Base-by-base conservation (phyloP, 2,113 vertebrate genomes). In the Zosterops borbonicus region DNA sequence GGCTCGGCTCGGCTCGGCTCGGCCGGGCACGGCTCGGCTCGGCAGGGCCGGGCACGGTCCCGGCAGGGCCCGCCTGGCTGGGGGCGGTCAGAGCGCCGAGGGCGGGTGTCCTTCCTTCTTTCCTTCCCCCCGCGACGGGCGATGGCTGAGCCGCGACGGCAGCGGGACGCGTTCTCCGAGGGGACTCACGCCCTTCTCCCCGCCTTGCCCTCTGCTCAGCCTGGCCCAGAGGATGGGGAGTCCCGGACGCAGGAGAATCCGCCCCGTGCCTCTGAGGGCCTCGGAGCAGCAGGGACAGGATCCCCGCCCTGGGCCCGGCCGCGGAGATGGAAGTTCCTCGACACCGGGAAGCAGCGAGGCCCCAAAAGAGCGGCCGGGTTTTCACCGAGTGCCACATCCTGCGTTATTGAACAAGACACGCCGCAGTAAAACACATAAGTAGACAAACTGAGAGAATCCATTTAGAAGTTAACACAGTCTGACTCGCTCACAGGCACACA, bases 391-490 rank as follows among this genome's bases (percentile, higher is more conserved):
- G 77, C 92, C 93, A 75, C 87, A 81, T 92, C 89, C 94, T 52
- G 89, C 65, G 85, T 80, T 94, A 94, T 83, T 89, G 92, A 94
- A 87, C 92, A 92, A 87, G 90, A 71, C 82, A 68, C 23, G 21
- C 84, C 27, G 87, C 78, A 88, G 71, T 88, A 87, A 94, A 94
- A 94, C 70, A 68, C 91, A 89, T 73, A 86, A 93, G 92, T 55
- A 94, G 95, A 89, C 88, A 96, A 91, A 89, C 60, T 50, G 63
- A 94, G 83, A 90, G 93, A 92, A 94, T 93, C 94, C 91, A 81
- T 95, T 97, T 93, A 94, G 94, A 96, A 89, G 93, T 97, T 92
- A 96, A 88, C 73, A 83, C 95, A 88, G 92, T 28, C 89, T 81
- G 86, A 87, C 82, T 90, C 17, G 19, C 69, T 95, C 85, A 29